phyloP scores from a whole-genome alignment of 2,888 invertebrate genomes.

The Acanthopleura granulata region DNA sequence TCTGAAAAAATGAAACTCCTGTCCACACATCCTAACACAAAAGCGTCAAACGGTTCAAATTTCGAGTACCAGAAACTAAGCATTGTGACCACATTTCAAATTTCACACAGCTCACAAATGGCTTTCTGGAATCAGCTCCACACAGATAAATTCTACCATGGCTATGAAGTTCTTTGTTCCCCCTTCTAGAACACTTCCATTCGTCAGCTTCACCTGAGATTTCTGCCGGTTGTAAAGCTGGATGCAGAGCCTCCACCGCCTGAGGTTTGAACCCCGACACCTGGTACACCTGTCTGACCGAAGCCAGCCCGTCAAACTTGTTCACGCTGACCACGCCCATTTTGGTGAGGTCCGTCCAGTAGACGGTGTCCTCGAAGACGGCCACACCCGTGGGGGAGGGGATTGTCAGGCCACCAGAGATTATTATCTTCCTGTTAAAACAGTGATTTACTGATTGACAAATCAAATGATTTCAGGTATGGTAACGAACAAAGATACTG shows the following conservation, averaged over 20 bases:
- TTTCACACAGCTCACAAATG: too few relatives aligned
- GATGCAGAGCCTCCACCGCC: slow-evolving; percentile 28
- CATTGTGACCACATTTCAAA: too few relatives aligned
- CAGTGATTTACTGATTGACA: background rate
- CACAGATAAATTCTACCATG: too few relatives aligned
- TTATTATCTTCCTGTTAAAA: slow-evolving; percentile 51
- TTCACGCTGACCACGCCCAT: slow-evolving; percentile 52
- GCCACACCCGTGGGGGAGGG: slow-evolving; percentile 75
- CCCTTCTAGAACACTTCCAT: too few relatives aligned
- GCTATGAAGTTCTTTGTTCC: too few relatives aligned
- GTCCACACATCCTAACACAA: too few relatives aligned
- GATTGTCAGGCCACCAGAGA: slow-evolving; percentile 52
- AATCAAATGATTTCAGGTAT: too few relatives aligned
- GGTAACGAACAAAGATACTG: too few relatives aligned
- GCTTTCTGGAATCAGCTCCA: too few relatives aligned
- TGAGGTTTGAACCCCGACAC: slow-evolving; percentile 19
- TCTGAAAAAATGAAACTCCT: too few relatives aligned
- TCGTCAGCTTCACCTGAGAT: background rate
- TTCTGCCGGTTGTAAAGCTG: slow-evolving; percentile 23
- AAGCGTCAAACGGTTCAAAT: too few relatives aligned
- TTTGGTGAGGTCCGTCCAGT: slow-evolving; percentile 88
- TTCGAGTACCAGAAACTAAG: too few relatives aligned
- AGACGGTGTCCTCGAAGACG: slow-evolving; percentile 94
- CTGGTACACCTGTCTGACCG: slow-evolving; percentile 13
- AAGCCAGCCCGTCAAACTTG: slow-evolving; percentile 38